phyloP scores from a whole-genome alignment of 2,888 invertebrate species.

The Agriopis marginaria region DNA sequence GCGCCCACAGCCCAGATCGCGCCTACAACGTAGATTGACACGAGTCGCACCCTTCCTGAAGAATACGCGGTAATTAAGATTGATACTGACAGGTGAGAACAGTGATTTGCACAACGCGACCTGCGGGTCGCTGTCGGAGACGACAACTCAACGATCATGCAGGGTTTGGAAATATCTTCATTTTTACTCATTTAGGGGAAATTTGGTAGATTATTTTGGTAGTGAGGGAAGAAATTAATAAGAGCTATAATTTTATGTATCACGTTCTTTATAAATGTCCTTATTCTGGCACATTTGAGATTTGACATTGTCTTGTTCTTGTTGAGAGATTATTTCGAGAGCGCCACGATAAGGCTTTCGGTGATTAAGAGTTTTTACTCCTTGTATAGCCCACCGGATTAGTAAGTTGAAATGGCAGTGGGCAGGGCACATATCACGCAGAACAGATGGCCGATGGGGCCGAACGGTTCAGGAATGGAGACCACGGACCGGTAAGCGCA shows the following conservation, averaged over 20 bases:
- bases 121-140: slow-evolving; percentile 35
- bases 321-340: too few species aligned
- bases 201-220: not conserved
- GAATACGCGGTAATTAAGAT: slow-evolving; percentile 56
- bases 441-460: too few species aligned
- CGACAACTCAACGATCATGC: slow-evolving; percentile 18
- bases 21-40: slow-evolving; percentile 38
- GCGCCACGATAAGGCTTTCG: too few species aligned
- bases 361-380: too few species aligned
- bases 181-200: not conserved
- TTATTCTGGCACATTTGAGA: too few species aligned
- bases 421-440: too few species aligned
- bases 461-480: too few species aligned
- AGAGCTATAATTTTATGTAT: not conserved
- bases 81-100: slow-evolving; percentile 53
- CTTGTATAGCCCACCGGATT: too few species aligned
- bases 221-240: not conserved
- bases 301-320: too few species aligned
- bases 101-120: slow-evolving; percentile 54
- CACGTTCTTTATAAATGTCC: too few species aligned
- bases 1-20: slow-evolving; percentile 37
- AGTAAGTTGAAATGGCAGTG: too few species aligned
- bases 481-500: too few species aligned
- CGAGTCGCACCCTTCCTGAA: slow-evolving; percentile 44
- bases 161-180: not conserved